These are phyloP conservation scores for Allygus modestus DNA, from an alignment of 2,888 invertebrate genomes.

Conservation along the genomic window DNA sequence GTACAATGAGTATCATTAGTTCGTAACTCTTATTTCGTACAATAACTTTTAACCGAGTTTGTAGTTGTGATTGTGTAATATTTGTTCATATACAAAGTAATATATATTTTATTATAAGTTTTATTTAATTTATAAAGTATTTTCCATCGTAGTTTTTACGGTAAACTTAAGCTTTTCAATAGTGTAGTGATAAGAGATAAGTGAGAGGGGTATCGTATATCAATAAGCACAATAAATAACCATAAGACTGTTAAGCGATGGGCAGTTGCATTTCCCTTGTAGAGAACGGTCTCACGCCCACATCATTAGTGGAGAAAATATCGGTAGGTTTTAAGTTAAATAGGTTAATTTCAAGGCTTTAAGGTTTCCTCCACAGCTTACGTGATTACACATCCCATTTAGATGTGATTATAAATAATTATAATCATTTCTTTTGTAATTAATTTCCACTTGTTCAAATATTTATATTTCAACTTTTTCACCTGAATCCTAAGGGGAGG, in stretches of 20 bases:
- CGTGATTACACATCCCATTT: neutral
- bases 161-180: neutral
- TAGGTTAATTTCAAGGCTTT: neutral
- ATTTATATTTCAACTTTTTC: too few relatives aligned
- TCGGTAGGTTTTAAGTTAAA: neutral
- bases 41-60: neutral
- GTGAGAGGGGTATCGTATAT: neutral
- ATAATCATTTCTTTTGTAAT: neutral
- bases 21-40: neutral
- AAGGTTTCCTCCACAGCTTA: neutral
- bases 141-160: conserved; percentile 1
- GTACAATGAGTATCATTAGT: too few relatives aligned
- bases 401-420: neutral
- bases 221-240: conserved; percentile 34
- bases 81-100: conserved; percentile 47
- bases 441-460: too few relatives aligned
- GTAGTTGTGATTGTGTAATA: conserved; percentile 29
- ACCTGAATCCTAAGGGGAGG: neutral
- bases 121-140: conserved; percentile 32
- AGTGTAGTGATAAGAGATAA: neutral
- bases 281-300: neutral
- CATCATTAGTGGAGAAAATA: neutral
- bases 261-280: neutral
- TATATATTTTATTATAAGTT: conserved; percentile 41
- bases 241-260: neutral